Percentiles rank a stretch among this genome's conserved stretches.
Conservation (phyloP, 2,113 vertebrate species). For the Opisthocomus hoazin region DNA sequence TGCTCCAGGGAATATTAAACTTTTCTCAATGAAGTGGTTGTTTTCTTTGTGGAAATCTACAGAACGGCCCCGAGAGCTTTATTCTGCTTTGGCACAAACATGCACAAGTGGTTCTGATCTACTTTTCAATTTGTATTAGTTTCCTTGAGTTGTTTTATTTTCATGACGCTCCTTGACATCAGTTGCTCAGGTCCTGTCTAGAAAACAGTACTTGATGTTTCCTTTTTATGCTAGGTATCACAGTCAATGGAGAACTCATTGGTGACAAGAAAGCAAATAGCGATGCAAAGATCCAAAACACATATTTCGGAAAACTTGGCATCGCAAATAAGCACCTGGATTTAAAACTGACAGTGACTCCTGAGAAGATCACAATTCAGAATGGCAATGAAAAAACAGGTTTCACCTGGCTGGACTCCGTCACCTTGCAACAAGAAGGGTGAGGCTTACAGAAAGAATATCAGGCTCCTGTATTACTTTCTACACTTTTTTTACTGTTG, state of each 20-base stretch:
- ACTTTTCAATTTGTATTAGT: neutral
- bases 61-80: neutral
- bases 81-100: neutral
- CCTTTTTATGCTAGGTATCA: constrained; percentile 73
- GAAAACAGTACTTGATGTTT: neutral
- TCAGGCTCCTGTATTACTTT: neutral
- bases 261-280: constrained; percentile 79
- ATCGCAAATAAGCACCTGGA: constrained; percentile 75
- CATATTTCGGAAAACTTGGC: constrained; percentile 89
- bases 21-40: neutral
- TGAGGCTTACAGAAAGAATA: constrained; percentile 40
- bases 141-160: neutral
- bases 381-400: constrained; percentile 61
- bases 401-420: constrained; percentile 82
- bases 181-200: neutral
- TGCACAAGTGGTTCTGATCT: neutral
- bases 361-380: constrained; percentile 75
- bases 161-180: neutral
- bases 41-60: neutral
- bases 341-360: constrained; percentile 80
- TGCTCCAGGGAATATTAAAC: neutral
- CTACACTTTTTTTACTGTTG: neutral
- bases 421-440: constrained; percentile 72
- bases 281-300: constrained; percentile 69
- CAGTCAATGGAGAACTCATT: constrained; percentile 88